Conservation (phyloP, 2,888 invertebrate species). For the Chalcosyrphus nemorum region DNA sequence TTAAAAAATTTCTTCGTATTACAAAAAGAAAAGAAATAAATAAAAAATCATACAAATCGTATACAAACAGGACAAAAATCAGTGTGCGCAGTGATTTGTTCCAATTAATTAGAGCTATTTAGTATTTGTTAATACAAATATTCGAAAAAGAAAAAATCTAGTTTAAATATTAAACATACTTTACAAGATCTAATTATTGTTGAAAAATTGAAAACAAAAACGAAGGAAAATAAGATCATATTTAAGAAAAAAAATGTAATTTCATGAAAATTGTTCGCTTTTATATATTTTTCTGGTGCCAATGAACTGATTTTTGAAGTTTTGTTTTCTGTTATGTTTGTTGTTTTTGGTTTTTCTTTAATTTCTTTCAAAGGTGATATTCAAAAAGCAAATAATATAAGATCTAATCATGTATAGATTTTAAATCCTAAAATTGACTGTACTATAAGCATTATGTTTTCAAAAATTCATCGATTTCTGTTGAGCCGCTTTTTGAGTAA, state of each 20-base stretch:
- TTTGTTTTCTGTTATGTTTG: conserved; percentile 57
- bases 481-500: conserved; percentile 75
- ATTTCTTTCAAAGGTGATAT: conserved; percentile 55
- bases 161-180: conserved; percentile 32
- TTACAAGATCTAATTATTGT: conserved; percentile 34
- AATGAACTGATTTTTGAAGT: conserved; percentile 75
- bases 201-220: not conserved
- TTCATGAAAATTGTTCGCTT: conserved; percentile 36
- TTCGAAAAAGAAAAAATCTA: conserved; percentile 31
- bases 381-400: conserved; percentile 59
- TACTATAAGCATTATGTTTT: conserved; percentile 68
- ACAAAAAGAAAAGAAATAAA: conserved; percentile 25
- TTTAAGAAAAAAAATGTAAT: conserved; percentile 15
- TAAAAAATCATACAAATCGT: conserved; percentile 37
- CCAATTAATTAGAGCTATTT: conserved; percentile 47
- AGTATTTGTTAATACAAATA: conserved; percentile 23
- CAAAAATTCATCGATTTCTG: conserved; percentile 79
- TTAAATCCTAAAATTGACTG: conserved; percentile 56
- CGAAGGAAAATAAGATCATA: conserved; percentile 7
- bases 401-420: conserved; percentile 42
- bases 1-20: conserved; percentile 1
- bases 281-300: conserved; percentile 58
- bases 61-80: conserved; percentile 75
- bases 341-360: conserved; percentile 49
- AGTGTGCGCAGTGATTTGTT: conserved; percentile 73